These are phyloP conservation scores for Liasis olivaceus DNA, from an alignment of 2,797 vertebrate species.

Conservation along the genomic window DNA sequence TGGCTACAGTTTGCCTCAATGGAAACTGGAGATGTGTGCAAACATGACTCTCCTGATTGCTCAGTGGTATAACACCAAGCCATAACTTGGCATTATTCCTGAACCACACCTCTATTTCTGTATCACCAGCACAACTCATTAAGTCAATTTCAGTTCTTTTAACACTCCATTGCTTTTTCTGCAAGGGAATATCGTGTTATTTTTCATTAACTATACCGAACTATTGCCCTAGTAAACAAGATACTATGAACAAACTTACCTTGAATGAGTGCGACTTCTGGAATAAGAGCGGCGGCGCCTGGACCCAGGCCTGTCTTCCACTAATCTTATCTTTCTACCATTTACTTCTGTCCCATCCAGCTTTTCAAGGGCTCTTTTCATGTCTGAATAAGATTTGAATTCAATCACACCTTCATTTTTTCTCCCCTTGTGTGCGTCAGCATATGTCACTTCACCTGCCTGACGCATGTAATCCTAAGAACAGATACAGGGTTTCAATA, in stretches of 20 bases:
- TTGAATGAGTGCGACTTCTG: conserved; percentile 90
- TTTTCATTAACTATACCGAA: background rate
- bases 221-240: background rate
- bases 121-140: background rate
- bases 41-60: background rate
- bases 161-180: background rate
- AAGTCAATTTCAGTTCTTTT: background rate
- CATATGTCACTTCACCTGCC: conserved; percentile 97
- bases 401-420: conserved; percentile 97
- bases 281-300: conserved; percentile 89
- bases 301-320: conserved; percentile 92
- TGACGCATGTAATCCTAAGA: conserved; percentile 97
- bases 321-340: conserved; percentile 93
- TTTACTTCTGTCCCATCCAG: conserved; percentile 96
- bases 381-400: conserved; percentile 95
- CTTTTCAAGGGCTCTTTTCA: conserved; percentile 97
- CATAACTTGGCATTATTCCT: background rate
- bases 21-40: background rate
- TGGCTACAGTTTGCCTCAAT: background rate
- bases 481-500: conserved; percentile 56
- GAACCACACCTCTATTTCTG: background rate
- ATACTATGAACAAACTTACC: conserved; percentile 66
- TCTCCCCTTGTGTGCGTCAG: conserved; percentile 94
- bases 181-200: background rate
- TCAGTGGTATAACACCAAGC: too few species aligned